Base-by-base conservation (phyloP, 1,140 invertebrate species). In the Bombus polaris region DNA sequence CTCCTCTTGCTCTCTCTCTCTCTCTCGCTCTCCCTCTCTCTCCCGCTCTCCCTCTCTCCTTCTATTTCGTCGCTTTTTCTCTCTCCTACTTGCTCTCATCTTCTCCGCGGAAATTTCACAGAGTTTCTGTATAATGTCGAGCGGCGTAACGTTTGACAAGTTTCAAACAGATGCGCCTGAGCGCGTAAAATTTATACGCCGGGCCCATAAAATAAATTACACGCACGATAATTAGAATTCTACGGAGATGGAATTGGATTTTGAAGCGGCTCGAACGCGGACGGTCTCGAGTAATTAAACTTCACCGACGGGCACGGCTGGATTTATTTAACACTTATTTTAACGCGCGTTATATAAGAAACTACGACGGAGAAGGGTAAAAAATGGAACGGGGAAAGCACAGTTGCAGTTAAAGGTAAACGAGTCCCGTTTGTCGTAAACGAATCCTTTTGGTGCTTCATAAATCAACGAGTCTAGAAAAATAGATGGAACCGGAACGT, bases 81-180 rank as follows among this genome's bases (percentile, higher is more conserved):
- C 25, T 44, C 18, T 22, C 42, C 18, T 18, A 22, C 37, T 35
- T 22, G 5, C 32, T 35, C 32, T 22, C 39, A 12, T 44, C 71
- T n/a, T 32, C 15, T 18, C 13, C 42, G 39, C 13, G 25, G 35
- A 77, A 77, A 83, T 83, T 77, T 53, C 59, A 47, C 76, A 62
- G 47, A 85, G 65, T 89, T 81, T 65, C 77, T 15, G 82, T 73
- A 77, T 81, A 81, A 77, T 65, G 28, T 32, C 4, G 44, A 74
- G 57, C 18, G 13, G 22, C 28, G 66, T 73, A n/a, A 68, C 73
- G n/a, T 89, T 89, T 88, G 75, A 76, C 87, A 89, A 74, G 47
- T 81, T 81, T 66, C 77, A 37, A 68, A 62, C 62, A 62, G 74
- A 68, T 32, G 72, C 70, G 53, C 65, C 28, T 4, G 37, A 28